Evolutionary conservation across 2,113 vertebrate species (phyloP).

Genomic region (Halcyon malimbica): DNA sequence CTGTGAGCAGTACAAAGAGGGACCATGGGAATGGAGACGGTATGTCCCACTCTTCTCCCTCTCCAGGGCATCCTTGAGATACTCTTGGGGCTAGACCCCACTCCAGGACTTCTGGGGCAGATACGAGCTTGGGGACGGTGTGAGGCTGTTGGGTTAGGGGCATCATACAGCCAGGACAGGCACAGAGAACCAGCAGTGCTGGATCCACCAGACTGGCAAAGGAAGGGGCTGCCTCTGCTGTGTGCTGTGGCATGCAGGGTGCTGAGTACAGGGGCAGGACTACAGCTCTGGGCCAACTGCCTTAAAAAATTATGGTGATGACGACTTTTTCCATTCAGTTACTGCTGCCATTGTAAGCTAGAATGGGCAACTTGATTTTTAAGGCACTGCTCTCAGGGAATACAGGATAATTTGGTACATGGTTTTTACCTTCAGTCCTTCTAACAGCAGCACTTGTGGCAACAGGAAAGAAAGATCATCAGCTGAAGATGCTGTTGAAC

Average conservation of each 20-base stretch:
- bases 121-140: background rate
- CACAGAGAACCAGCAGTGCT: no score
- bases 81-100: background rate
- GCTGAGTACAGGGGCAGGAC: background rate
- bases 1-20: fast-evolving
- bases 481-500: background rate
- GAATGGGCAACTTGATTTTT: no score
- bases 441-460: background rate
- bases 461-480: background rate
- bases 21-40: fast-evolving
- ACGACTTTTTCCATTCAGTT: no score
- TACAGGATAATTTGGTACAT: background rate
- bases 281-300: no score
- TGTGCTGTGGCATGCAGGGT: background rate
- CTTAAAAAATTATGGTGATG: no score
- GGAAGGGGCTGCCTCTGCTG: background rate
- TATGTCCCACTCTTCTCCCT: background rate
- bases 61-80: background rate
- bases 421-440: background rate
- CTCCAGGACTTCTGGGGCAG: background rate
- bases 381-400: background rate
- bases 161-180: background rate
- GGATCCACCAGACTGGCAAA: no score
- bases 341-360: no score
- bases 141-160: background rate